phyloP scores from a whole-genome alignment of 2,113 vertebrate genomes.

The crab-eating macaque (Macaca fascicularis) region DNA sequence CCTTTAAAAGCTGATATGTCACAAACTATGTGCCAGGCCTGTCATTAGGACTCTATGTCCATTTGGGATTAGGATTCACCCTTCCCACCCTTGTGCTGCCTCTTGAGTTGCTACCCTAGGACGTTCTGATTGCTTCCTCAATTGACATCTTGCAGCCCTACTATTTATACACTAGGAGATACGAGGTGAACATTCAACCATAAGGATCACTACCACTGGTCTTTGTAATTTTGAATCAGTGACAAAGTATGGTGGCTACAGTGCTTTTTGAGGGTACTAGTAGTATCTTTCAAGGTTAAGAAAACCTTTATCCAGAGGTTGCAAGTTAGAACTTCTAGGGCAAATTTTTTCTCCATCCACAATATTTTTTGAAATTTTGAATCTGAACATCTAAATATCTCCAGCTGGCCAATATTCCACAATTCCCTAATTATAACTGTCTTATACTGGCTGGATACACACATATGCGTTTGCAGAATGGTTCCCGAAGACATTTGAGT shows the following conservation, averaged over 20 bases:
- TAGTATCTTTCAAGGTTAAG: constrained; percentile 71
- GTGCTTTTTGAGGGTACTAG: constrained; percentile 77
- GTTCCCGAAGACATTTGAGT: background rate
- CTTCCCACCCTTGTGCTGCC: background rate
- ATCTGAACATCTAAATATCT: background rate
- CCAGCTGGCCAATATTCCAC: background rate
- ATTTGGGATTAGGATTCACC: too few species aligned
- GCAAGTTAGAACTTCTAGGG: background rate
- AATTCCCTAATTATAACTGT: background rate
- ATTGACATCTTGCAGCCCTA: constrained; percentile 50
- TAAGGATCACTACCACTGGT: constrained; percentile 75
- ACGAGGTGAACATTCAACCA: constrained; percentile 53
- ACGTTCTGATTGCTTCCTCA: background rate
- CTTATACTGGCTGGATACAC: background rate
- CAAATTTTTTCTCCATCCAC: background rate
- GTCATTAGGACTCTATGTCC: background rate
- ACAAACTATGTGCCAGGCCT: background rate
- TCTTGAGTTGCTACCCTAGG: constrained; percentile 34
- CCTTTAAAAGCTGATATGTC: background rate
- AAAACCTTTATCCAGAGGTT: background rate
- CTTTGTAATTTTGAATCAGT: constrained; percentile 71
- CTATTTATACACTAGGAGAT: background rate
- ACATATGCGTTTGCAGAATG: background rate
- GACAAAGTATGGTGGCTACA: constrained; percentile 78
- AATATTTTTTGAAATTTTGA: background rate